A percentile compares a stretch with the other conserved stretches of the same genome.
Evolutionary conservation across 2,888 invertebrate species (phyloP).

Genomic region (Sialis fuliginosa): DNA sequence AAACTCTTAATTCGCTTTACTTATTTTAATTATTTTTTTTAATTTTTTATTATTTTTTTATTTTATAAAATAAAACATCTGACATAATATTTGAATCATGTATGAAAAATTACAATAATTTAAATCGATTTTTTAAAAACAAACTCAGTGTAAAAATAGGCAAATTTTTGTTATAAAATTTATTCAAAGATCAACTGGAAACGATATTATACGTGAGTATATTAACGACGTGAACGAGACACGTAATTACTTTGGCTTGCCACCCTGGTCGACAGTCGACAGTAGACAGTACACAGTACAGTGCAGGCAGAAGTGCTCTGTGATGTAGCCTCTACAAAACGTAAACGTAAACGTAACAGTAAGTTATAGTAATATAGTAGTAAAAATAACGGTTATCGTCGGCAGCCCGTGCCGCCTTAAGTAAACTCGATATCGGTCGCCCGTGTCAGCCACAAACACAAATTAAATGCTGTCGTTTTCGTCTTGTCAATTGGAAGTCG

Average conservation of each 20-base stretch:
- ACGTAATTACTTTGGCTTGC: conserved; percentile 18
- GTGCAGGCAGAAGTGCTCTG: neutral
- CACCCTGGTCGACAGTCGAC: conserved; percentile 29
- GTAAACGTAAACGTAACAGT: no score
- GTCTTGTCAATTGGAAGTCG: no score
- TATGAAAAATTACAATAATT: neutral
- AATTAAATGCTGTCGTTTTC: no score
- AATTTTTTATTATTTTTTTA: conserved; percentile 4
- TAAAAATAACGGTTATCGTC: neutral
- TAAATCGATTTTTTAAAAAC: neutral
- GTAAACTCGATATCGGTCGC: no score
- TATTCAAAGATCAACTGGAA: no score
- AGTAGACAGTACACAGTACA: conserved; percentile 2
- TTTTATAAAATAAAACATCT: neutral
- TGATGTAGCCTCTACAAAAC: no score
- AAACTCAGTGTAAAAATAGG: neutral
- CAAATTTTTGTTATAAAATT: neutral
- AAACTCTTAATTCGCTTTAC: neutral
- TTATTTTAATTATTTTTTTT: conserved; percentile 3
- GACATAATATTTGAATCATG: no score
- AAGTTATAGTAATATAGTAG: neutral
- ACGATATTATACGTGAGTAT: no score
- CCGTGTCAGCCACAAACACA: no score
- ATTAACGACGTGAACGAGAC: no score
- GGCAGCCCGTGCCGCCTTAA: no score